These are phyloP conservation scores for Argyra leucocephala DNA, from an alignment of 2,888 invertebrate genomes.

Conservation along the genomic window DNA sequence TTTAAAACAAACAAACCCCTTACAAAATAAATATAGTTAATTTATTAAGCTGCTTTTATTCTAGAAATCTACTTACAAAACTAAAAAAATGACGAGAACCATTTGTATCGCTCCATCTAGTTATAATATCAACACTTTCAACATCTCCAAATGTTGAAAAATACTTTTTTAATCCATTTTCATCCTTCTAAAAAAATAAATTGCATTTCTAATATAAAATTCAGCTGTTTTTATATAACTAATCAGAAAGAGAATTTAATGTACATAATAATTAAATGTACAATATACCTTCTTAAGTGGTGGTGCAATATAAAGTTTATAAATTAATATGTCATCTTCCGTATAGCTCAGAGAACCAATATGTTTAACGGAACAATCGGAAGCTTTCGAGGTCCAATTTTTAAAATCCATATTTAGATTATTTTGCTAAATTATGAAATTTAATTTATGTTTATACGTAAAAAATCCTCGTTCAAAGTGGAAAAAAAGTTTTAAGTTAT, in stretches of 20 bases:
- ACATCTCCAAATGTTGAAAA: slow-evolving; percentile 16
- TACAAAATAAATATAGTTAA: not conserved
- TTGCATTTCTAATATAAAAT: not conserved
- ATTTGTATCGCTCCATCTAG: not conserved
- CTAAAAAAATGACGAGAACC: not conserved
- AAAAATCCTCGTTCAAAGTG: too few species aligned
- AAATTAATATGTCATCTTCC: slow-evolving; percentile 19
- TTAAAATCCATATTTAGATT: too few species aligned
- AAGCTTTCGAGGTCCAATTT: too few species aligned
- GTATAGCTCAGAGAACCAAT: slow-evolving; percentile 13
- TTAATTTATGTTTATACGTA: too few species aligned
- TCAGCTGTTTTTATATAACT: too few species aligned
- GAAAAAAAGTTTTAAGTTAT: too few species aligned
- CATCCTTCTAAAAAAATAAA: slow-evolving; percentile 13
- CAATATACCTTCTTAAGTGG: not conserved
- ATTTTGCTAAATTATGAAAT: too few species aligned
- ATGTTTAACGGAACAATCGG: not conserved
- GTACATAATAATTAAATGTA: too few species aligned
- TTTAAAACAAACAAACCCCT: slow-evolving; percentile 17
- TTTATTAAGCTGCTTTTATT: not conserved
- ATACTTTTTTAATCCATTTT: slow-evolving; percentile 7
- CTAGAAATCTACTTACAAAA: not conserved
- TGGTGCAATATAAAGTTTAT: slow-evolving; percentile 17
- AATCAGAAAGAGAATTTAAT: too few species aligned
- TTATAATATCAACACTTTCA: slow-evolving; percentile 12